Conservation (phyloP, 1,140 invertebrate genomes). For the Dinoponera quadriceps region DNA sequence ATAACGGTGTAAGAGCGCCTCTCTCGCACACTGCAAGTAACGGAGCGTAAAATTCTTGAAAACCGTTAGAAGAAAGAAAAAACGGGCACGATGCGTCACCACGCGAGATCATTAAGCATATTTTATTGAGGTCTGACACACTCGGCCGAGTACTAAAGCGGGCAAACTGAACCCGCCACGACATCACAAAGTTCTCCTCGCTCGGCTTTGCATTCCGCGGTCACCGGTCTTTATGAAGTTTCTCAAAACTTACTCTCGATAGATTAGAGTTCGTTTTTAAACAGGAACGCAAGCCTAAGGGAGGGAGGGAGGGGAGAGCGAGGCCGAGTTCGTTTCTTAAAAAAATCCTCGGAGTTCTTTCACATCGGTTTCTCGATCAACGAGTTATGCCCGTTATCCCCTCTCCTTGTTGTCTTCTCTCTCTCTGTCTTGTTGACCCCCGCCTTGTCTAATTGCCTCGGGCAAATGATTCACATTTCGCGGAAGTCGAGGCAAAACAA, state of each 20-base stretch:
- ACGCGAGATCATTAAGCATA: constrained; percentile 10
- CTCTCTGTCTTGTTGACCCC: neutral
- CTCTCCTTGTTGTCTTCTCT: no score
- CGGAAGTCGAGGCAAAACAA: constrained; percentile 1
- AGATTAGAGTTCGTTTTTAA: neutral
- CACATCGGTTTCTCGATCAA: no score
- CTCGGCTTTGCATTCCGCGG: neutral
- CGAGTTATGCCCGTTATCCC: no score
- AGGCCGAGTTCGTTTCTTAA: no score
- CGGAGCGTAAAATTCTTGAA: constrained; percentile 17
- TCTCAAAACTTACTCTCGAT: neutral
- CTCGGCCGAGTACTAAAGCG: neutral
- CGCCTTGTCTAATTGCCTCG: neutral
- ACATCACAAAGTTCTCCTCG: neutral
- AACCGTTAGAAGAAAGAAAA: constrained; percentile 43
- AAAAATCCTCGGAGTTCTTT: no score
- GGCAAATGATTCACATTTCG: constrained; percentile 26
- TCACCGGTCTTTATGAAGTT: neutral
- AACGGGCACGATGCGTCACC: constrained; percentile 26
- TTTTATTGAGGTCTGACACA: constrained; percentile 1
- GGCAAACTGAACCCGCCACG: neutral
- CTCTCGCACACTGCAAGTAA: neutral
- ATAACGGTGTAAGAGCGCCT: neutral
- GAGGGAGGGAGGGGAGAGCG: no score
- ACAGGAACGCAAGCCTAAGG: neutral